These are phyloP conservation scores for Myiozetetes cayanensis DNA, from an alignment of 2,113 vertebrate species.

Conservation along the genomic window DNA sequence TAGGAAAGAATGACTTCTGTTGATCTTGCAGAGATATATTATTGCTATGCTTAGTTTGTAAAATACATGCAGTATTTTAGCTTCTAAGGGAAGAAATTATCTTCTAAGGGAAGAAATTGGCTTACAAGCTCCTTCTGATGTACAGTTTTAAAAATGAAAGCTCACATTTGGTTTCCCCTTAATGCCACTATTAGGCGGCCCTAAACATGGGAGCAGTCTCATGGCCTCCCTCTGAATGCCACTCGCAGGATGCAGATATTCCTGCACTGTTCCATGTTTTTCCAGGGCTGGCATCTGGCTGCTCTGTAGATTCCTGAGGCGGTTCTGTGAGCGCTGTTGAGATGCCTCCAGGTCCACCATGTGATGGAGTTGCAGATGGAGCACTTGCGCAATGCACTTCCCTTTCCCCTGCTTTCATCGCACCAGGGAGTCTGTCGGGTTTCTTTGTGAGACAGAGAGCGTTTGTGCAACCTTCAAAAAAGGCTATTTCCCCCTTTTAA, in stretches of 20 bases:
- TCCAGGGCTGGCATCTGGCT: slow-evolving; percentile 47
- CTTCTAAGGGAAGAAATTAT: not conserved
- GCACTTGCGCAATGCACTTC: not conserved
- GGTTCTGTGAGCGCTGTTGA: not conserved
- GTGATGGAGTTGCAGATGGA: slow-evolving; percentile 36
- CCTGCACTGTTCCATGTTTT: not conserved
- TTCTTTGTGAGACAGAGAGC: not conserved
- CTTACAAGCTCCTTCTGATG: not conserved
- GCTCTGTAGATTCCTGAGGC: slow-evolving; percentile 22
- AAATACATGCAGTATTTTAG: not conserved
- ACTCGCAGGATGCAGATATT: not conserved
- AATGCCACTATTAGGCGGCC: not conserved
- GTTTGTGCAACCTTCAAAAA: not conserved
- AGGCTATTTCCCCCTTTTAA: not conserved
- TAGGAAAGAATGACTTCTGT: not conserved
- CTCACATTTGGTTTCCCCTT: not conserved
- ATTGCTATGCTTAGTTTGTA: not conserved
- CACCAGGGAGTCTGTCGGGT: not conserved
- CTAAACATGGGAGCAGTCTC: not conserved
- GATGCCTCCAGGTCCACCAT: not conserved
- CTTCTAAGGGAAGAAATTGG: not conserved
- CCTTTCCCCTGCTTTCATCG: not conserved
- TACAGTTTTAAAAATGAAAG: not conserved
- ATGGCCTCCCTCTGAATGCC: not conserved
- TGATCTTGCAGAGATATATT: not conserved